Evolutionary conservation across 2,797 vertebrate genomes (phyloP).

Genomic region (Centroberyx gerrardi): DNA sequence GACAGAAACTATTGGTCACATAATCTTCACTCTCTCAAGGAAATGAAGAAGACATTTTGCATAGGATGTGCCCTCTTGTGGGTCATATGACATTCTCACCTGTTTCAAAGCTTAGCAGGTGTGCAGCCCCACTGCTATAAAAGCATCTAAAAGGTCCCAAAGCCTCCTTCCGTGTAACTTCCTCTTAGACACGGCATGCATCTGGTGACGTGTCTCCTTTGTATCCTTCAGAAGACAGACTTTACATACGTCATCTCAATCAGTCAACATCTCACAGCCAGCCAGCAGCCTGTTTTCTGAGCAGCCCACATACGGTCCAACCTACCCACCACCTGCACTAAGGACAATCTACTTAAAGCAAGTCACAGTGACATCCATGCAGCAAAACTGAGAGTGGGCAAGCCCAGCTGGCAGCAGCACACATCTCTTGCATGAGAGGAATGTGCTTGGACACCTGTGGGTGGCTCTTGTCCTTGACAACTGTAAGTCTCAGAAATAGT

Average conservation of each 20-base stretch:
- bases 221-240: conserved; percentile 27
- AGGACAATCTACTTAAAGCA: conserved; percentile 35
- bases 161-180: background rate
- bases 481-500: conserved; percentile 44
- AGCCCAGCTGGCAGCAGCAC: conserved; percentile 6
- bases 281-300: conserved; percentile 40
- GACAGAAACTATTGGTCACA: no score
- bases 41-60: no score
- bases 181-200: background rate
- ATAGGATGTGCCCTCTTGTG: no score
- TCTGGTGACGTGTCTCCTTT: conserved; percentile 22
- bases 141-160: conserved; percentile 26
- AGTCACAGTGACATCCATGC: conserved; percentile 36
- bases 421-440: conserved; percentile 24
- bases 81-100: conserved; percentile 16
- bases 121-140: conserved; percentile 18
- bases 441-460: conserved; percentile 60
- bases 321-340: conserved; percentile 36
- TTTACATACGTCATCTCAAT: conserved; percentile 32
- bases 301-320: conserved; percentile 28
- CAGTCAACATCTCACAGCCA: conserved; percentile 41
- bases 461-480: conserved; percentile 62
- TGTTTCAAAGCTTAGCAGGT: conserved; percentile 47
- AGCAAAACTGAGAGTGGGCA: conserved; percentile 27
- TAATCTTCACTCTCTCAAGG: no score